Percentiles rank a stretch among this genome's conserved stretches.
Evolutionary conservation across 53 echinoderm and acorn worm genomes (phyloP).

Genomic region (Hippasteria phrygiana): DNA sequence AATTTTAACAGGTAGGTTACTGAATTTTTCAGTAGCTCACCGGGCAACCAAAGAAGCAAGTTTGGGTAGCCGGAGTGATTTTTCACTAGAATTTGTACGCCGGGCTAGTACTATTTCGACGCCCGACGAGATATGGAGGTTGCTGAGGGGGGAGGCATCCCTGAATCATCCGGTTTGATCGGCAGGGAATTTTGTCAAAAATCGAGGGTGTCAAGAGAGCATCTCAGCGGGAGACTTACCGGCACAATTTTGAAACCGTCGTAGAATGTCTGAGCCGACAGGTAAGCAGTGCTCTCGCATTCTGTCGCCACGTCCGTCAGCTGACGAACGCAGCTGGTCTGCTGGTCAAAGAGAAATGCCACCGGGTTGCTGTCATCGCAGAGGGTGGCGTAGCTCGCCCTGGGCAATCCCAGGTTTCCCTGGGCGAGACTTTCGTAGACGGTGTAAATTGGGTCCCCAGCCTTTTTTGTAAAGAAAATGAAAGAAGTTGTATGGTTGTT

Average conservation of each 20-base stretch:
- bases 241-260: slow-evolving; percentile 85
- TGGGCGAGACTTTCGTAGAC: slow-evolving; percentile 84
- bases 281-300: slow-evolving; percentile 73
- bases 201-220: not conserved
- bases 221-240: slow-evolving; percentile 68
- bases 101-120: too few relatives aligned
- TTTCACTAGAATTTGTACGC: too few relatives aligned
- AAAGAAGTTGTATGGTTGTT: too few relatives aligned
- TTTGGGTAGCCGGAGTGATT: too few relatives aligned
- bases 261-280: slow-evolving; percentile 79
- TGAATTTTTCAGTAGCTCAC: too few relatives aligned
- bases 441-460: slow-evolving; percentile 88
- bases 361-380: slow-evolving; percentile 94
- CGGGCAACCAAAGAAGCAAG: too few relatives aligned
- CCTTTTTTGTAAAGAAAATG: slow-evolving; percentile 55
- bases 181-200: not conserved
- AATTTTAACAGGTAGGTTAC: too few relatives aligned
- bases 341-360: slow-evolving; percentile 76
- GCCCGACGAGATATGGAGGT: too few relatives aligned
- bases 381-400: slow-evolving; percentile 39
- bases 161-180: too few relatives aligned
- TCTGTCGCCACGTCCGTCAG: slow-evolving; percentile 68
- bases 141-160: too few relatives aligned
- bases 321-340: slow-evolving; percentile 66
- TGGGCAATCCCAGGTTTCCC: slow-evolving; percentile 80